These are phyloP conservation scores for Sorex fumeus DNA, from an alignment of 2,113 vertebrate genomes.

Conservation along the genomic window DNA sequence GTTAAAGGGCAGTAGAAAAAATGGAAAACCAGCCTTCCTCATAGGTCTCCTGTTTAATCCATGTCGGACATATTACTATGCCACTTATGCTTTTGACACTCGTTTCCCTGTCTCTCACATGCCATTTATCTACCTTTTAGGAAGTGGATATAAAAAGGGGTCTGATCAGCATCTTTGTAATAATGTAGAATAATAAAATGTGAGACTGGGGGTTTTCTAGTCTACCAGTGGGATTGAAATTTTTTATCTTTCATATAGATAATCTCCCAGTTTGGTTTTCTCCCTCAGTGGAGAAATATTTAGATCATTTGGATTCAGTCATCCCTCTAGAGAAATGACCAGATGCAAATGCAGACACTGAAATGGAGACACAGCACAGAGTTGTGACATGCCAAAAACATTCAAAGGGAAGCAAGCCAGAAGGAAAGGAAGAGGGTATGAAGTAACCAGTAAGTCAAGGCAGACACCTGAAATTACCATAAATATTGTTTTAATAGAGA, in stretches of 20 bases:
- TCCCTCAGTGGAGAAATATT: constrained; percentile 10
- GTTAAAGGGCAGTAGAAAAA: not conserved
- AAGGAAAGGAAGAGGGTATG: constrained; percentile 30
- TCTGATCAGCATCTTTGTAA: not conserved
- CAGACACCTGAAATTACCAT: constrained; percentile 41
- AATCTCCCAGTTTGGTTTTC: not conserved
- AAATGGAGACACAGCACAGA: not conserved
- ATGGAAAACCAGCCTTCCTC: not conserved
- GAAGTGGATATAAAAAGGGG: not conserved
- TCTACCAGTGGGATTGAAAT: not conserved
- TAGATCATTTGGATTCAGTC: constrained; percentile 42
- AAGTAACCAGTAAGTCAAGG: constrained; percentile 27
- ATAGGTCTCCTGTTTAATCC: not conserved
- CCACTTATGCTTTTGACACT: not conserved
- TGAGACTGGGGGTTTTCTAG: not conserved
- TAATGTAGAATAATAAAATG: not conserved
- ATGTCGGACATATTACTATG: not conserved
- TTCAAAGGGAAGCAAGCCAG: constrained; percentile 53
- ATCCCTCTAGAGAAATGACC: constrained; percentile 30
- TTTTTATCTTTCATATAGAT: constrained; percentile 33
- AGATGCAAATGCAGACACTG: not conserved
- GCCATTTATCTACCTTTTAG: not conserved
- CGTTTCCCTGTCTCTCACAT: not conserved
- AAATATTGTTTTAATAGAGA: constrained; percentile 70
- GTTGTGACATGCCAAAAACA: not conserved